phyloP scores from a whole-genome alignment of 23 tunicate genomes.

The Diplosoma virens region DNA sequence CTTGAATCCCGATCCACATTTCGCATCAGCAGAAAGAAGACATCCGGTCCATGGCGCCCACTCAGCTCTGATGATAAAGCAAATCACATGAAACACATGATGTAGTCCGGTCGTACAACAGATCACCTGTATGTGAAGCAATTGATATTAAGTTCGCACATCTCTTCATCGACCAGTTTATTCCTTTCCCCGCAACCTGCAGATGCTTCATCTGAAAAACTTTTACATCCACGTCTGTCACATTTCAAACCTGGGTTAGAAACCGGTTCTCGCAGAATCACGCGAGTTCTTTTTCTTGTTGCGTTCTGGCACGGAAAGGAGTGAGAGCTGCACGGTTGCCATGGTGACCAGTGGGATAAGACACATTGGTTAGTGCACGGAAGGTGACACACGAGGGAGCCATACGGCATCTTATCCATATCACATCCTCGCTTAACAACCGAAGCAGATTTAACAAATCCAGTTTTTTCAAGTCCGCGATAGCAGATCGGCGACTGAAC shows the following conservation, averaged over 20 bases:
- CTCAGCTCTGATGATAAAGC: constrained; percentile 14
- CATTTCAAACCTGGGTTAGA: too few relatives aligned
- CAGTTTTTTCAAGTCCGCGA: background rate
- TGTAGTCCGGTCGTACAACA: background rate
- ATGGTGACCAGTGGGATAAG: constrained; percentile 64
- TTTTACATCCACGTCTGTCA: too few relatives aligned
- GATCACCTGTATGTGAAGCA: constrained; percentile 70
- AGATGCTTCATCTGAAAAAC: too few relatives aligned
- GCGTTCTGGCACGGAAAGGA: background rate
- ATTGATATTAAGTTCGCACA: constrained; percentile 44
- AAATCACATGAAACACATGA: background rate
- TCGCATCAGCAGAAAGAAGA: constrained; percentile 30
- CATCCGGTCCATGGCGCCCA: constrained; percentile 84
- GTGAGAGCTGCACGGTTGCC: constrained; percentile 43
- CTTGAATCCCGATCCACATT: constrained; percentile 58
- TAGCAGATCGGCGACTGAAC: constrained; percentile 51
- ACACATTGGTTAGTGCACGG: constrained; percentile 71
- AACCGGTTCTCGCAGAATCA: too few relatives aligned
- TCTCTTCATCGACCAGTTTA: too few relatives aligned
- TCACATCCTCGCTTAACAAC: constrained; percentile 49
- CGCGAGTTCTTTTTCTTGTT: constrained; percentile 1
- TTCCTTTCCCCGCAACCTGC: too few relatives aligned
- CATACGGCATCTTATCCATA: constrained; percentile 42
- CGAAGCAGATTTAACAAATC: constrained; percentile 35
- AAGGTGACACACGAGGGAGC: constrained; percentile 28